Conservation (phyloP, 2,113 vertebrate genomes). For the Ptilorrhoa leucosticta region DNA sequence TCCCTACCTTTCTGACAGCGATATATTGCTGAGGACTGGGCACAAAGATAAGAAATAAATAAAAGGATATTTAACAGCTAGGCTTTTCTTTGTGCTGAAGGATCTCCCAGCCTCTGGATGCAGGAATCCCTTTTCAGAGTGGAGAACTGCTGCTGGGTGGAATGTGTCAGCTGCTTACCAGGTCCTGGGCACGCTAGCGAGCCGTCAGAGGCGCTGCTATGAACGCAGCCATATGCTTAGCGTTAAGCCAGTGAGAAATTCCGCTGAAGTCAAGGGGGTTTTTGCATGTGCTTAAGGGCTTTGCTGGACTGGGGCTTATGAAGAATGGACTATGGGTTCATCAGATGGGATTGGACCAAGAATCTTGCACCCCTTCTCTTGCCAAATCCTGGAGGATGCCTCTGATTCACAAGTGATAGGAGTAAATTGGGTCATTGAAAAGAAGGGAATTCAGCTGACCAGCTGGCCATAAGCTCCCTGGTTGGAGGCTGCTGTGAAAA, state of each 20-base stretch:
- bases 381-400: slow-evolving; percentile 42
- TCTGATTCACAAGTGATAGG: slow-evolving; percentile 26
- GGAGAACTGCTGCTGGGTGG: slow-evolving; percentile 1
- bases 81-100: not conserved
- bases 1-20: not conserved
- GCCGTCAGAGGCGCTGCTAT: not conserved
- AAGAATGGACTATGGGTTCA: not conserved
- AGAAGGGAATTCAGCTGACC: not conserved
- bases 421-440: not conserved
- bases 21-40: not conserved
- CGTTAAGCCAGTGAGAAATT: slow-evolving; percentile 63
- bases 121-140: not conserved
- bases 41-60: not conserved
- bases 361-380: slow-evolving; percentile 45
- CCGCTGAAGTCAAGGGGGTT: slow-evolving; percentile 47
- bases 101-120: not conserved
- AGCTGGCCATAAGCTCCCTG: not conserved
- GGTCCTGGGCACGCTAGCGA: not conserved
- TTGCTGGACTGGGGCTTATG: not conserved
- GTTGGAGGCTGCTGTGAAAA: not conserved
- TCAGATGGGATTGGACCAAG: slow-evolving; percentile 31
- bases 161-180: slow-evolving; percentile 56
- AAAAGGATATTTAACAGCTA: not conserved
- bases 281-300: slow-evolving; percentile 58
- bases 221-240: slow-evolving; percentile 12